A percentile compares a stretch with the other conserved stretches of the same genome.
These are phyloP conservation scores for Dendrocincla fuliginosa DNA, from an alignment of 2,797 vertebrate species.

Conservation along the genomic window DNA sequence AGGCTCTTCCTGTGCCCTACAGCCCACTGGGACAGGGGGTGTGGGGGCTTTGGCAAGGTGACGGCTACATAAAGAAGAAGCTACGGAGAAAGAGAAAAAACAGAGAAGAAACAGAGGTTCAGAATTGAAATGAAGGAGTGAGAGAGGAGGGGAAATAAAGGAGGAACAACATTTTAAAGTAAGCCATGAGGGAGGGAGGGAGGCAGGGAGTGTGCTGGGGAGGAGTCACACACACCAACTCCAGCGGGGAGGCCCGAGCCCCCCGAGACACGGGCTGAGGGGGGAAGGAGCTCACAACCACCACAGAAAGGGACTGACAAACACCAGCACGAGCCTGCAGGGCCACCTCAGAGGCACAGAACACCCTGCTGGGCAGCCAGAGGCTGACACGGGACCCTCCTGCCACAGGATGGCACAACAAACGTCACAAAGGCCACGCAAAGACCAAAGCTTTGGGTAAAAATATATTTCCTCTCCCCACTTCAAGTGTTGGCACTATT, in stretches of 20 bases:
- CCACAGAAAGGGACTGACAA: background rate
- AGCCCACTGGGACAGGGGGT: constrained; percentile 75
- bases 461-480: constrained; percentile 76
- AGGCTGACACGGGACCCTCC: background rate
- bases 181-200: background rate
- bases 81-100: constrained; percentile 81
- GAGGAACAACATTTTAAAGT: background rate
- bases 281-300: background rate
- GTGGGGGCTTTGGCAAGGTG: constrained; percentile 77
- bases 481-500: constrained; percentile 59
- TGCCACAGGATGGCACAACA: background rate
- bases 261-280: fast-evolving
- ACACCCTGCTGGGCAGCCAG: background rate
- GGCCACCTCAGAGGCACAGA: background rate
- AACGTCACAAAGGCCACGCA: background rate
- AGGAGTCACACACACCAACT: background rate
- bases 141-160: background rate
- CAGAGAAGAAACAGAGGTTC: constrained; percentile 66
- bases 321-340: background rate
- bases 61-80: constrained; percentile 85
- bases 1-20: constrained; percentile 76
- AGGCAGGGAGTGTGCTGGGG: background rate
- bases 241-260: background rate
- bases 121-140: constrained; percentile 65
- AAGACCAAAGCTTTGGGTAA: constrained; percentile 65